Percentiles rank a stretch among this genome's conserved stretches.
These are phyloP conservation scores for Ochotona curzoniae DNA, from an alignment of 2,113 vertebrate genomes.

Conservation along the genomic window DNA sequence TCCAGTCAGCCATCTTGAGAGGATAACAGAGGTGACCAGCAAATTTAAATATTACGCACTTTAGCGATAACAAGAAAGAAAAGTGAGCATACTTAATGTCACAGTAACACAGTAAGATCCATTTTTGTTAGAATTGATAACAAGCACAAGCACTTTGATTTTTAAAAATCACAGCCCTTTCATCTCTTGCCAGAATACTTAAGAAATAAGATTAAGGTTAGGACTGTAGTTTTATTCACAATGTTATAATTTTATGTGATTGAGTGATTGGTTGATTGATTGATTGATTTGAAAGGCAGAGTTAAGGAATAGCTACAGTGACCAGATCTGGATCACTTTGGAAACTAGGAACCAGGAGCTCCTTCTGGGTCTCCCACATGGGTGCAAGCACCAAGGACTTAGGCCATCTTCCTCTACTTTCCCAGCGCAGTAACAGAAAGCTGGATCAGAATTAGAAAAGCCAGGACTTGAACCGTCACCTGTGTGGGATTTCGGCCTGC, in stretches of 20 bases:
- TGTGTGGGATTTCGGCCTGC: too few relatives aligned
- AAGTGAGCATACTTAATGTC: neutral
- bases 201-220: conserved; percentile 14
- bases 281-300: too few relatives aligned
- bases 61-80: neutral
- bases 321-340: too few relatives aligned
- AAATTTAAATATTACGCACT: neutral
- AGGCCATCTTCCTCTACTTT: too few relatives aligned
- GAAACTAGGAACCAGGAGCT: too few relatives aligned
- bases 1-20: neutral
- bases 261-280: too few relatives aligned
- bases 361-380: too few relatives aligned
- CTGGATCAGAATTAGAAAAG: too few relatives aligned
- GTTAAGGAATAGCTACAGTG: too few relatives aligned
- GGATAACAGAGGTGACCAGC: neutral
- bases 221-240: neutral
- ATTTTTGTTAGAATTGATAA: conserved; percentile 43
- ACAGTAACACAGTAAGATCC: neutral
- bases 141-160: neutral
- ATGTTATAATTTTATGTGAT: neutral
- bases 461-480: too few relatives aligned
- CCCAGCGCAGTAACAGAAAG: too few relatives aligned
- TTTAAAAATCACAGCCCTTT: conserved; percentile 1
- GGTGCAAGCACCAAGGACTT: too few relatives aligned
- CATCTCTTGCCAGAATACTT: neutral